These are phyloP conservation scores for Microchrysa polita DNA, from an alignment of 2,888 invertebrate genomes.

Conservation along the genomic window DNA sequence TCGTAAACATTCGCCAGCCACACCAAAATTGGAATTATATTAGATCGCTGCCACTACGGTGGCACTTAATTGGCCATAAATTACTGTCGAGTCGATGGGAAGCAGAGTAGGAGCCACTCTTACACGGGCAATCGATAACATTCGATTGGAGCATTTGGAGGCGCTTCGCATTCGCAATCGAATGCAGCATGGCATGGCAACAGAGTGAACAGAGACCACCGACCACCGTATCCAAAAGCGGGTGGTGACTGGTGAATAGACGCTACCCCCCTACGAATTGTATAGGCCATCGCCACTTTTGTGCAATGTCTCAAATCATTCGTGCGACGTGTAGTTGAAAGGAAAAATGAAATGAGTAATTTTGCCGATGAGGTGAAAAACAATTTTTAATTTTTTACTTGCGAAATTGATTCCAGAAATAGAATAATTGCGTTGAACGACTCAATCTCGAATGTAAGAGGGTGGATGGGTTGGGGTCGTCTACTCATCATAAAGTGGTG, in stretches of 20 bases:
- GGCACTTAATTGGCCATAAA: conserved; percentile 13
- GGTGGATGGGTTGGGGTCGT: neutral
- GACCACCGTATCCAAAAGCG: neutral
- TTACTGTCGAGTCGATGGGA: neutral
- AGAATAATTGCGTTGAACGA: neutral
- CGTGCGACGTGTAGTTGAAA: too few relatives aligned
- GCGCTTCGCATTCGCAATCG: neutral
- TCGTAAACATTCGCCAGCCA: conserved; percentile 17
- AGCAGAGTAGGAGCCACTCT: neutral
- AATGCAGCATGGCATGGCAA: neutral
- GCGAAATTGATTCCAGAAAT: conserved; percentile 3
- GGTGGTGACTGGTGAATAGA: too few relatives aligned
- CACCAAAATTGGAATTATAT: conserved; percentile 23
- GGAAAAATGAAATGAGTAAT: too few relatives aligned
- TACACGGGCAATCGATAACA: conserved; percentile 5
- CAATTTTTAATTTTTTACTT: neutral
- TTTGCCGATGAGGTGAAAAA: too few relatives aligned
- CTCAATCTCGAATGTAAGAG: neutral
- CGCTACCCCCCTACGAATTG: too few relatives aligned
- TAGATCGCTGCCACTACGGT: neutral
- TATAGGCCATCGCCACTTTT: too few relatives aligned
- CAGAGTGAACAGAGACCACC: neutral
- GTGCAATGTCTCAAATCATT: neutral
- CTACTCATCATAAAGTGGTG: neutral
- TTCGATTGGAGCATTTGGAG: conserved; percentile 2